Evolutionary conservation across 2,888 invertebrate species (phyloP), one percentile per base, ranked within the genome.

Genomic region (Lypha dubia): DNA sequence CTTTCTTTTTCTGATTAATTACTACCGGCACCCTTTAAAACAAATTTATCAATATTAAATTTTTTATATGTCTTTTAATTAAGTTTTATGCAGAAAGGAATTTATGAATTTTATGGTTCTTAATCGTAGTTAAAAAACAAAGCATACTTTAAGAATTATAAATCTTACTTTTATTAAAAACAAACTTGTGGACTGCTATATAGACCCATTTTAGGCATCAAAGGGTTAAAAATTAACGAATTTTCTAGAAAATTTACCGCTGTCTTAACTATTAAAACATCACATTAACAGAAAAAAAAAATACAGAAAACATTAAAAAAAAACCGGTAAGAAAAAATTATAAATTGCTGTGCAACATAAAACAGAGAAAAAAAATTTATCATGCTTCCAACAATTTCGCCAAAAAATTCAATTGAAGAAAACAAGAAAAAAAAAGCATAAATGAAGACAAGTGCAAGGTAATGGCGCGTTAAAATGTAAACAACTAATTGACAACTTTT

Each of bases 361-460:
- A 73, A 62, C 35, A 70, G 22, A 49, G 22, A 53, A 17, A 32
- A 46, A 76, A n/a, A n/a, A n/a, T n/a, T 41, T 35, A 49, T 81
- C 22, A 67, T 11, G 68, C 68, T 62, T 70, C 20, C 85, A 82
- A 73, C 80, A 86, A 84, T 84, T 82, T 73, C 49, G 80, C 74
- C 73, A 74, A 81, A 65, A 73, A 68, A 32, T n/a, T n/a, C n/a
- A 81, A 46, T 7, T 44, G 41, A 22, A 49, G 22, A 38, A 11
- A 38, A 38, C 38, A 38, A 67, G 32, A 46, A 41, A 41, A 46
- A 41, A 58, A 46, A 67, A 51, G 28, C 28, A 32, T n/a, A 73
- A 77, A 82, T 65, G 51, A 79, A 75, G 71, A 88, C 89, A 90
- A 89, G 90, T 89, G 89, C 90, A 89, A 89, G 90, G 90, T 88